Evolutionary conservation across 1,140 invertebrate species (phyloP).

Genomic region (Homalodisca vitripennis): DNA sequence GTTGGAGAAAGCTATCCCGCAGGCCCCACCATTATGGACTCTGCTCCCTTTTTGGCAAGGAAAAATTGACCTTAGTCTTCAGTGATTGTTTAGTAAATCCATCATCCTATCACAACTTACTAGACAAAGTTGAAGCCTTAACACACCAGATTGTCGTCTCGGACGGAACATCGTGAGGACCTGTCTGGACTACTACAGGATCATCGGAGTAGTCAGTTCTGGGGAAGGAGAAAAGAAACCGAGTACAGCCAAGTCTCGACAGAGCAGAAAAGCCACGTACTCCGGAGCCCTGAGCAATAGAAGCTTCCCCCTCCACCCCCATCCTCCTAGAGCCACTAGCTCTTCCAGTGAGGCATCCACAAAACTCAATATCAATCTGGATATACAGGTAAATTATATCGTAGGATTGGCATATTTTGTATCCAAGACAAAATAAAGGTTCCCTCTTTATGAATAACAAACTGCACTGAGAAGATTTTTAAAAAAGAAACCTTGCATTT

Average conservation of each 20-base stretch:
- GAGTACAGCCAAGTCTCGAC: conserved; percentile 25
- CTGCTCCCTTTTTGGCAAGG: too few species aligned
- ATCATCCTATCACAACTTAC: too few species aligned
- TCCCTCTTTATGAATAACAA: too few species aligned
- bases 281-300: conserved; percentile 23
- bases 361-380: conserved; percentile 17
- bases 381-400: conserved; percentile 14
- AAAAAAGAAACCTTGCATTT: background rate
- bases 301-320: background rate
- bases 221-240: conserved; percentile 23
- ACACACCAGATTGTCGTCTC: conserved; percentile 66
- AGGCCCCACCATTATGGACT: too few species aligned
- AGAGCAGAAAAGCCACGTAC: conserved; percentile 6
- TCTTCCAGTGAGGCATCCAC: conserved; percentile 29
- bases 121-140: too few species aligned
- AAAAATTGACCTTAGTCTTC: too few species aligned
- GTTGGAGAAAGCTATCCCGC: too few species aligned
- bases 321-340: background rate
- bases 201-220: conserved; percentile 57
- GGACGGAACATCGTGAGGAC: conserved; percentile 75
- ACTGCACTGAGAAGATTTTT: background rate
- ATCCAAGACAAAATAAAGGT: too few species aligned
- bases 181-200: conserved; percentile 77
- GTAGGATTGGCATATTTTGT: too few species aligned
- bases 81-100: too few species aligned